phyloP scores from a whole-genome alignment of 2,797 vertebrate species.

The Pseudocheirus occidentalis region DNA sequence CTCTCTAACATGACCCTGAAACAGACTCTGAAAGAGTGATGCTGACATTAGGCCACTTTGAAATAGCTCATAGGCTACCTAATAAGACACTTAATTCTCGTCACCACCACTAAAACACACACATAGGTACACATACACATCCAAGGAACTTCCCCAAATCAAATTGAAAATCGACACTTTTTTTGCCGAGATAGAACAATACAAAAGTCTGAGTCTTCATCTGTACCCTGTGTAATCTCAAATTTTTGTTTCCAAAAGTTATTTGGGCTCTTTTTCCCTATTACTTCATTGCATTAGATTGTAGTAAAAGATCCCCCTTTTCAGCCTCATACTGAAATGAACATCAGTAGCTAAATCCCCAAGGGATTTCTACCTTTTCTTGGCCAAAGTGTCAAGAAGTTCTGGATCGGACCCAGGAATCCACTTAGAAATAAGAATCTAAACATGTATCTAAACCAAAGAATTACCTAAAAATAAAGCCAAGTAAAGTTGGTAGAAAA shows the following conservation, averaged over 20 bases:
- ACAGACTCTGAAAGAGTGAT: background rate
- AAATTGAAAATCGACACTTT: background rate
- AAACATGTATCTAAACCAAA: background rate
- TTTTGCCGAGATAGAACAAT: background rate
- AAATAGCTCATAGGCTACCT: background rate
- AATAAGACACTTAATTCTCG: background rate
- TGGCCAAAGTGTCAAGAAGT: background rate
- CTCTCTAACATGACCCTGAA: background rate
- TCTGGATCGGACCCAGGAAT: background rate
- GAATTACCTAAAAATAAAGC: background rate
- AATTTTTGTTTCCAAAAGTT: background rate
- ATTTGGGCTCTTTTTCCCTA: background rate
- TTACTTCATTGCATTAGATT: background rate
- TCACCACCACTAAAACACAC: background rate
- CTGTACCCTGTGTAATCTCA: background rate
- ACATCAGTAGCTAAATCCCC: background rate
- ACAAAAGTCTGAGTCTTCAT: background rate
- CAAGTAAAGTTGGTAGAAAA: background rate
- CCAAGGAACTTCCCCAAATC: background rate
- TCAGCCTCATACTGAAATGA: background rate
- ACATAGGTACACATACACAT: background rate
- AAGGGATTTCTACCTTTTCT: background rate
- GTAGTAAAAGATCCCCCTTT: background rate
- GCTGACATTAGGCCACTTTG: background rate
- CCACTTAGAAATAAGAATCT: background rate